Evolutionary conservation across 1,140 invertebrate genomes (phyloP).

Genomic region (Aphelenchoides avenae): DNA sequence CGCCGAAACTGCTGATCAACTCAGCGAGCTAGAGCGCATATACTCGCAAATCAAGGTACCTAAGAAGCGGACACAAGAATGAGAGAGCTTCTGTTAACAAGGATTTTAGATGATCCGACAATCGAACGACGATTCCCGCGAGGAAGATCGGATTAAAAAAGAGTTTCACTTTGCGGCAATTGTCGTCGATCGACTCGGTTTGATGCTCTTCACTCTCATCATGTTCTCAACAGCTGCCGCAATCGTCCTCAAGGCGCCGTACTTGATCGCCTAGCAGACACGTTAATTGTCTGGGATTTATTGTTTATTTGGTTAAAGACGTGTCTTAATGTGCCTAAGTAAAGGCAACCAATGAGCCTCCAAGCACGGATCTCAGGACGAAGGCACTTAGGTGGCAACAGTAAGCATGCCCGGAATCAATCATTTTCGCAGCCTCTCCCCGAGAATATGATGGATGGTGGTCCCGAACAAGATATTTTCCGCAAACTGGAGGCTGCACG

Average conservation of each 20-base stretch:
- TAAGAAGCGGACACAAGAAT: background rate
- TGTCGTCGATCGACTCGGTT: conserved; percentile 97
- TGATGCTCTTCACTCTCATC: conserved; percentile 96
- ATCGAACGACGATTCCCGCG: conserved; percentile 38
- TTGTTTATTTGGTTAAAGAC: too few species aligned
- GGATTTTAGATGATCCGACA: conserved; percentile 48
- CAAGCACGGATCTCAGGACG: too few species aligned
- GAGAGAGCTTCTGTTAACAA: background rate
- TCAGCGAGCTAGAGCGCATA: background rate
- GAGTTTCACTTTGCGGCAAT: conserved; percentile 95
- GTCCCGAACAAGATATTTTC: too few species aligned
- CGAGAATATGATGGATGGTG: too few species aligned
- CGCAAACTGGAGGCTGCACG: too few species aligned
- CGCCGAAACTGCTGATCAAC: background rate
- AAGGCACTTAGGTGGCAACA: too few species aligned
- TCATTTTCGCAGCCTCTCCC: too few species aligned
- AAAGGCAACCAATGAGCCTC: too few species aligned
- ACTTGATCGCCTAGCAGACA: conserved; percentile 93
- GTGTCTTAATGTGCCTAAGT: too few species aligned
- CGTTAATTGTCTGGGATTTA: too few species aligned
- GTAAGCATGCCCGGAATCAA: too few species aligned
- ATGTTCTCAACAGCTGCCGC: conserved; percentile 91
- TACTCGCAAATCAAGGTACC: background rate
- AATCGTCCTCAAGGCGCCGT: conserved; percentile 87
- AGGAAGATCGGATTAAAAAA: conserved; percentile 38